Evolutionary conservation across 1,140 invertebrate genomes (phyloP), one percentile per base, ranked within the genome.

Genomic region (Polypedilum vanderplanki): DNA sequence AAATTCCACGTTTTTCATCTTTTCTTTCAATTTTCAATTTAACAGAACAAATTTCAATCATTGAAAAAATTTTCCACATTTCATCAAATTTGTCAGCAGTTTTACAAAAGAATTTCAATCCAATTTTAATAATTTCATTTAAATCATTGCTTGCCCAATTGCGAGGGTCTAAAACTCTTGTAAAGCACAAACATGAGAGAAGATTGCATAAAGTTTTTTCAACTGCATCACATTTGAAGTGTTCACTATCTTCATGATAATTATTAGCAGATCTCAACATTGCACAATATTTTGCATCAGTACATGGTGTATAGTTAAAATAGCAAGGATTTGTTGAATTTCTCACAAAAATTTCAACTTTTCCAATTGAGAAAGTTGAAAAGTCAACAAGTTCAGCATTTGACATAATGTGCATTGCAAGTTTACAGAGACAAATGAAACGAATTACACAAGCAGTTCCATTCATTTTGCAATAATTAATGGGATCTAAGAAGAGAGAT

Each of bases 51-150:
- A 57, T n/a, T n/a, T 57, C 46, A 57, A 57, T 12, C 4, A 4
- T 0, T n/a, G 12, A n/a, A 15, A 57, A n/a, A 4, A 15, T 57
- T 9, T 57, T 15, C 46, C 46, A 57, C 46, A 57, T n/a, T n/a
- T 57, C 46, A 57, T 57, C 46, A 57, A 12, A 12, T 12, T 15
- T 46, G 41, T 46, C 15, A 12, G 46, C 12, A 9, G 12, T 57
- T 57, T 15, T 57, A 22, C 65, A 70, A 5, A 70, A 18, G 3
- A 70, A 70, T 9, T 70, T 70, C 17, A 9, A 20, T 0, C 65
- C 65, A 20, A 70, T 70, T 18, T 70, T 70, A 20, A 70, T n/a
- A 22, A 70, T 70, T 20, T 70, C 65, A 70, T 70, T 70, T 7
- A 70, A 20, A 70, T 70, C 65, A 18, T 18, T 70, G 2, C 15